Conservation (phyloP, 2,113 vertebrate genomes). For the Anguilla rostrata region DNA sequence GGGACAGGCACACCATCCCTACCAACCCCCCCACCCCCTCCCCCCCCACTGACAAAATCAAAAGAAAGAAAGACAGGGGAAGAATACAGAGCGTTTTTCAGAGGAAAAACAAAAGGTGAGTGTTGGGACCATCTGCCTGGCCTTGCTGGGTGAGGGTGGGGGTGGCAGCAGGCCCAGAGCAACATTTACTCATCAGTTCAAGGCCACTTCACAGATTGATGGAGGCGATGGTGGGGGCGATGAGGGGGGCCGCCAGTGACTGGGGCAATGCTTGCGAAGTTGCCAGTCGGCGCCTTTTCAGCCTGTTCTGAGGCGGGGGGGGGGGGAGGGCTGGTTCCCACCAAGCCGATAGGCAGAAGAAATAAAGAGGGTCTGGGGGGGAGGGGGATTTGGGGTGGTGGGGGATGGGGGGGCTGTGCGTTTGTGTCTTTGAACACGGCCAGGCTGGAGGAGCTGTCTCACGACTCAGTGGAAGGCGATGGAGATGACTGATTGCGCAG, state of each 20-base stretch:
- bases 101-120: slow-evolving; percentile 3
- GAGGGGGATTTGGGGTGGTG: slow-evolving; percentile 38
- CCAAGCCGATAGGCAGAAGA: neutral
- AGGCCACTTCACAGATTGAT: slow-evolving; percentile 64
- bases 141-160: slow-evolving; percentile 42
- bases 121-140: slow-evolving; percentile 59
- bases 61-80: slow-evolving; percentile 27
- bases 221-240: slow-evolving; percentile 56
- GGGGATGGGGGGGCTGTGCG: slow-evolving; percentile 14
- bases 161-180: slow-evolving; percentile 14
- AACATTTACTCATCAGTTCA: slow-evolving; percentile 59
- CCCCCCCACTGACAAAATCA: neutral
- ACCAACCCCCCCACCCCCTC: neutral
- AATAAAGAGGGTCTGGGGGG: neutral
- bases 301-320: slow-evolving; percentile 52
- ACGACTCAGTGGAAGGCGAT: slow-evolving; percentile 62
- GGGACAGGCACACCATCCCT: neutral
- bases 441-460: slow-evolving; percentile 64
- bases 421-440: slow-evolving; percentile 25
- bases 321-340: neutral
- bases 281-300: slow-evolving; percentile 13
- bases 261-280: neutral
- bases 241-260: neutral
- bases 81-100: slow-evolving; percentile 23
- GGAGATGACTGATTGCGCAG: slow-evolving; percentile 80